A percentile compares a stretch with the other conserved stretches of the same genome.
These are phyloP conservation scores for Dioctria linearis DNA, from an alignment of 2,888 invertebrate species.

Conservation along the genomic window DNA sequence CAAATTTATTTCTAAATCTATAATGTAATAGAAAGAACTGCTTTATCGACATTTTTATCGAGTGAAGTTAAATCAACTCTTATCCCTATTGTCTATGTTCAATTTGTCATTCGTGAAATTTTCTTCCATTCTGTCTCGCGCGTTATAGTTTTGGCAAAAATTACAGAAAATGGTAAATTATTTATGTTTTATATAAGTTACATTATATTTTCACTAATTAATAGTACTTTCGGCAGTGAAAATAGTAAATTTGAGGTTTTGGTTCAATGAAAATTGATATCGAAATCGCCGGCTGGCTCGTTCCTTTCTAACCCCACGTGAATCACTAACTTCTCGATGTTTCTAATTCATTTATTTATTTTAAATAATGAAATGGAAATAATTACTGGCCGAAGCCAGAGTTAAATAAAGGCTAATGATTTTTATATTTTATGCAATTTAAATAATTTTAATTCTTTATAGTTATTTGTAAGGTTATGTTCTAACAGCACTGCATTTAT, in stretches of 20 bases:
- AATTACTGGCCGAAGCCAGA: neutral
- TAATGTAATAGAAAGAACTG: neutral
- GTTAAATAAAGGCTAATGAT: neutral
- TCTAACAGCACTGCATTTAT: neutral
- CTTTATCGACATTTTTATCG: neutral
- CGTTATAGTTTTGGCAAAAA: neutral
- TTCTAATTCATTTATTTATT: slow-evolving; percentile 12
- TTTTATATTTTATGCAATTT: no score
- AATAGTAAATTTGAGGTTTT: no score
- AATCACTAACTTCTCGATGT: slow-evolving; percentile 15
- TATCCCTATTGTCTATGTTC: slow-evolving; percentile 5
- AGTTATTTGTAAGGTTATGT: neutral
- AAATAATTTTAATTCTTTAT: neutral
- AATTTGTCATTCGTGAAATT: slow-evolving; percentile 26
- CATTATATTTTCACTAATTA: no score
- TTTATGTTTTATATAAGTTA: neutral
- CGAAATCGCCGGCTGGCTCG: slow-evolving; percentile 7
- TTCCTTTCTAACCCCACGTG: slow-evolving; percentile 27
- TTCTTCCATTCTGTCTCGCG: neutral
- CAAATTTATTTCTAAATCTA: neutral
- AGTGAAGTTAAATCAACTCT: slow-evolving; percentile 11
- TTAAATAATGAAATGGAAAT: neutral
- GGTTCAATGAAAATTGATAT: neutral
- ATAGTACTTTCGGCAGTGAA: no score
- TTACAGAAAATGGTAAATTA: slow-evolving; percentile 37